These are phyloP conservation scores for Engraulis encrasicolus DNA, from an alignment of 2,113 vertebrate genomes.

Conservation along the genomic window DNA sequence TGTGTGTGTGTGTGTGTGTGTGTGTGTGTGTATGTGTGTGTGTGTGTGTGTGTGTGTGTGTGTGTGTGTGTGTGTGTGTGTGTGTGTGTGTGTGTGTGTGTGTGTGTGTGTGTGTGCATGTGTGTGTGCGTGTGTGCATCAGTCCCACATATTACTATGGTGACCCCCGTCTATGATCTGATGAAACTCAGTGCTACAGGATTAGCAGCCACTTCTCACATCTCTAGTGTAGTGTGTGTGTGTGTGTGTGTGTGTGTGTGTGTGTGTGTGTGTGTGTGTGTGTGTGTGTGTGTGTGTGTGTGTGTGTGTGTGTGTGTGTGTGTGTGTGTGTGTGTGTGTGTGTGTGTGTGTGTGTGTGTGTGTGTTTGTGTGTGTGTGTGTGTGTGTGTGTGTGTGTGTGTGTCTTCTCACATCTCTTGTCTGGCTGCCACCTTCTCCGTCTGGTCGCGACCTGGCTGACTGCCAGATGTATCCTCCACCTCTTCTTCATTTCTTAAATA, in stretches of 20 bases:
- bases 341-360: too few species aligned
- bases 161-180: background rate
- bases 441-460: background rate
- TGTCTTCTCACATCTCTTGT: constrained; percentile 12
- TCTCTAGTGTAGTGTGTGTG: constrained; percentile 11
- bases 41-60: background rate
- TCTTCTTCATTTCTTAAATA: background rate
- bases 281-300: too few species aligned
- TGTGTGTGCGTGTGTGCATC: background rate
- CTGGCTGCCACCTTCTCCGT: constrained; percentile 22
- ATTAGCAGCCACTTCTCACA: background rate
- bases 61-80: background rate
- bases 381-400: too few species aligned
- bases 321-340: too few species aligned
- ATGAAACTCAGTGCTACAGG: background rate
- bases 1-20: background rate
- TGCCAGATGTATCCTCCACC: background rate
- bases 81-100: background rate
- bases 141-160: background rate
- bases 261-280: too few species aligned
- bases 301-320: too few species aligned
- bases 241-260: too few species aligned
- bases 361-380: too few species aligned
- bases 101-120: background rate
- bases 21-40: background rate